Percentiles rank a stretch among this genome's conserved stretches.
phyloP scores from a whole-genome alignment of 2,888 invertebrate genomes.

The Altica lythri region DNA sequence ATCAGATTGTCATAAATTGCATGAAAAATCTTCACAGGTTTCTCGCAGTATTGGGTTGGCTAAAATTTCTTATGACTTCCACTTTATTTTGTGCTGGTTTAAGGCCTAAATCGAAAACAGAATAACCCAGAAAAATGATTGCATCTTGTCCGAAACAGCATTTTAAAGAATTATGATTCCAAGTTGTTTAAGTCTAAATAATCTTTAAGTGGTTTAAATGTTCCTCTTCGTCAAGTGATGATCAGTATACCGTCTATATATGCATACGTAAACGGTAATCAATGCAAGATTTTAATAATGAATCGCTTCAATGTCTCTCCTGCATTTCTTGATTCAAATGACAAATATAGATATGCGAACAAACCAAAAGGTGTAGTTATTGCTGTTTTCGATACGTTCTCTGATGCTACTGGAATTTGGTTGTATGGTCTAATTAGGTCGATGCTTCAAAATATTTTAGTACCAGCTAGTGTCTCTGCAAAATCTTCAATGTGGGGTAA shows the following conservation, averaged over 20 bases:
- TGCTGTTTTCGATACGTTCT: slow-evolving; percentile 4
- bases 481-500: slow-evolving; percentile 47
- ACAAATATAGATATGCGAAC: slow-evolving; percentile 32
- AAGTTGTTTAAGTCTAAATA: slow-evolving; percentile 40
- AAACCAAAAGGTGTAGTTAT: slow-evolving; percentile 1
- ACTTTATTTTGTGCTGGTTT: too few species aligned
- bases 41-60: too few species aligned
- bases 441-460: slow-evolving; percentile 41
- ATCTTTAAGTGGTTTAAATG: slow-evolving; percentile 41
- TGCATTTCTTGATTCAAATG: slow-evolving; percentile 53
- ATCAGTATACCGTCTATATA: slow-evolving; percentile 53
- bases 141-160: slow-evolving; percentile 36
- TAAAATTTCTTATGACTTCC: too few species aligned
- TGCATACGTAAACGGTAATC: slow-evolving; percentile 44
- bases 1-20: too few species aligned
- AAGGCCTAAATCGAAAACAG: too few species aligned
- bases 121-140: slow-evolving; percentile 41
- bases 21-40: slow-evolving; percentile 21
- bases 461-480: slow-evolving; percentile 39
- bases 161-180: slow-evolving; percentile 43
- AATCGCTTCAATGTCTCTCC: slow-evolving; percentile 53
- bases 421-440: slow-evolving; percentile 34
- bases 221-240: slow-evolving; percentile 32
- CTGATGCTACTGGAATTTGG: too few species aligned
- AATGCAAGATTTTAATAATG: slow-evolving; percentile 45